Evolutionary conservation across 2,797 vertebrate species (phyloP).

Genomic region (Yasuhikotakia modesta): DNA sequence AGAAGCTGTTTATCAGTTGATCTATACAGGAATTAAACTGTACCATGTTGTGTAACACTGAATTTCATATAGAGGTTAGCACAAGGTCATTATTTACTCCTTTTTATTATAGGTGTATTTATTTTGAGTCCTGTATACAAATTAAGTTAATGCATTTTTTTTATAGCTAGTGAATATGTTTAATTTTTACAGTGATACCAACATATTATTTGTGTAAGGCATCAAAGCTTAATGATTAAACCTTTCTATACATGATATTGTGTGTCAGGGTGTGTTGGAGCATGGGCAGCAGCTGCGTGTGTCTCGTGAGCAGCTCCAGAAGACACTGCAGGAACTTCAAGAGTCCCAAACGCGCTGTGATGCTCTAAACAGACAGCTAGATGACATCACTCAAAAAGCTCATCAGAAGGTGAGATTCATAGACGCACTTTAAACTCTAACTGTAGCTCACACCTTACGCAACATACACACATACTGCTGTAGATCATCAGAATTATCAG

Average conservation of each 20-base stretch:
- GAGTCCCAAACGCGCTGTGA: conserved; percentile 72
- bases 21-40: background rate
- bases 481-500: background rate
- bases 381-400: conserved; percentile 67
- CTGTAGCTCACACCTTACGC: background rate
- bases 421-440: background rate
- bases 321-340: conserved; percentile 62
- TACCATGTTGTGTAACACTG: background rate
- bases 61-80: background rate
- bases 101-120: background rate
- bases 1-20: background rate
- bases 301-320: conserved; percentile 71
- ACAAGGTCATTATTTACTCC: background rate
- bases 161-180: background rate
- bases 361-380: conserved; percentile 67
- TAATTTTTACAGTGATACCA: background rate
- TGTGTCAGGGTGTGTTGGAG: conserved; percentile 64
- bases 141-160: background rate
- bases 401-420: conserved; percentile 74
- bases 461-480: background rate
- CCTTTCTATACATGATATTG: background rate
- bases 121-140: background rate
- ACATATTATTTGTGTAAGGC: background rate
- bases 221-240: background rate
- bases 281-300: conserved; percentile 73